phyloP scores from a whole-genome alignment of 2,113 vertebrate species.

The Eurystomus gularis region DNA sequence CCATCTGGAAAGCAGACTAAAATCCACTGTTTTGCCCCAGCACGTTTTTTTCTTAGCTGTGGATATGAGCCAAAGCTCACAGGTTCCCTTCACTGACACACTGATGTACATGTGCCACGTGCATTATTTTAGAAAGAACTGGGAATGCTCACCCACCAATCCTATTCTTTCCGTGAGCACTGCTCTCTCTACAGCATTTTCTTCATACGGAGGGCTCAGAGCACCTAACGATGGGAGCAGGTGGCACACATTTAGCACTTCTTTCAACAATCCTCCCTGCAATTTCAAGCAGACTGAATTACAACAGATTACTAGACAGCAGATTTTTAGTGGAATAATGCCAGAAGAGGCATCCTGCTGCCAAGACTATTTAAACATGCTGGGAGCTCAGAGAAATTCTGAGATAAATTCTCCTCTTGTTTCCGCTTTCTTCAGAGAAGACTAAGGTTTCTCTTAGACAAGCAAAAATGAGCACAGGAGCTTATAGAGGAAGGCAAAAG shows the following conservation, averaged over 20 bases:
- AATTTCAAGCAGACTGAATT: constrained; percentile 20
- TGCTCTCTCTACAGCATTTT: neutral
- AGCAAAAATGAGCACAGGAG: neutral
- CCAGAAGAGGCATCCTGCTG: constrained; percentile 33
- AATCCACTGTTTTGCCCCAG: neutral
- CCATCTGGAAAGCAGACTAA: neutral
- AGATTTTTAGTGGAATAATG: constrained; percentile 21
- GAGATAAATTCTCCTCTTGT: neutral
- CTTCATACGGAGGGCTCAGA: neutral
- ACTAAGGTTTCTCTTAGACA: neutral
- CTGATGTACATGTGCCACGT: neutral
- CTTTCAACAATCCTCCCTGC: neutral
- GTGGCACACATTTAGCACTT: constrained; percentile 1
- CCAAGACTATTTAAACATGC: constrained; percentile 21
- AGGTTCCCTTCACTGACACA: neutral
- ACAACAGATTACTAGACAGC: constrained; percentile 22
- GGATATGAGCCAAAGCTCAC: neutral
- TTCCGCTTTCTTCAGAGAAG: neutral
- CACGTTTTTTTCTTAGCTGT: neutral
- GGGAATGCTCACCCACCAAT: neutral
- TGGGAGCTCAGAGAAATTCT: constrained; percentile 1
- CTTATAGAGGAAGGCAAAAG: neutral
- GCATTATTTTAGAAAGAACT: neutral
- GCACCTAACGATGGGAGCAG: neutral
- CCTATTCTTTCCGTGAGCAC: neutral